A percentile compares a stretch with the other conserved stretches of the same genome.
Conservation (phyloP, 2,113 vertebrate species). For the Eulemur rufifrons region DNA sequence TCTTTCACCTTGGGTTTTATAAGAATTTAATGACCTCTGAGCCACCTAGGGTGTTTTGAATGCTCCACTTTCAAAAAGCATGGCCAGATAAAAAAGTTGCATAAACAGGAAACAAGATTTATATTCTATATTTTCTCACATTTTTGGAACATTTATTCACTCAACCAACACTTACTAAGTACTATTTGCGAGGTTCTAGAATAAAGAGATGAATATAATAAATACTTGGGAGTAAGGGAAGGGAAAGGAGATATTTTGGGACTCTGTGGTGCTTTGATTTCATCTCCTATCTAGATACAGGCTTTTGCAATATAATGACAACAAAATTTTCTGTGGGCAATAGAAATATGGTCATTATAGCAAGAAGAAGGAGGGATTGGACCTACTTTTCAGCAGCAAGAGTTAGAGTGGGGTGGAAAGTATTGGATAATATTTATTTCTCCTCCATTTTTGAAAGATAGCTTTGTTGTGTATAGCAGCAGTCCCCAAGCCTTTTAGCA, state of each 20-base stretch:
- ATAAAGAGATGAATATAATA: neutral
- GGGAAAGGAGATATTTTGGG: neutral
- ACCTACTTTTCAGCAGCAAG: neutral
- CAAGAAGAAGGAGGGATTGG: neutral
- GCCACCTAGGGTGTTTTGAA: neutral
- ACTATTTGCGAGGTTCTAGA: neutral
- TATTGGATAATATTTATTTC: neutral
- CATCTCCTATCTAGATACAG: neutral
- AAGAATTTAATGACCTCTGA: constrained; percentile 35
- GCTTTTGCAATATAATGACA: neutral
- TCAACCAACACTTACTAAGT: neutral
- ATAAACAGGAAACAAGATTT: neutral
- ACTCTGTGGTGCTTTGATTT: neutral
- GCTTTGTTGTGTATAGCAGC: too few relatives aligned
- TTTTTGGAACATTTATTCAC: neutral
- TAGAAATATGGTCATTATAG: neutral
- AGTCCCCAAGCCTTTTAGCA: too few relatives aligned
- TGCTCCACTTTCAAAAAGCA: neutral
- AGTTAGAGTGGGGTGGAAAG: accelerated
- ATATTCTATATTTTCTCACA: neutral
- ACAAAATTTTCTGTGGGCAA: neutral
- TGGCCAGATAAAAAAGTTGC: neutral
- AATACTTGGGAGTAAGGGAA: neutral
- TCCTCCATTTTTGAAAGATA: too few relatives aligned
- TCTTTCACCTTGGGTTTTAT: neutral